Conservation (phyloP, 2,113 vertebrate genomes). For the Hyla sarda region DNA sequence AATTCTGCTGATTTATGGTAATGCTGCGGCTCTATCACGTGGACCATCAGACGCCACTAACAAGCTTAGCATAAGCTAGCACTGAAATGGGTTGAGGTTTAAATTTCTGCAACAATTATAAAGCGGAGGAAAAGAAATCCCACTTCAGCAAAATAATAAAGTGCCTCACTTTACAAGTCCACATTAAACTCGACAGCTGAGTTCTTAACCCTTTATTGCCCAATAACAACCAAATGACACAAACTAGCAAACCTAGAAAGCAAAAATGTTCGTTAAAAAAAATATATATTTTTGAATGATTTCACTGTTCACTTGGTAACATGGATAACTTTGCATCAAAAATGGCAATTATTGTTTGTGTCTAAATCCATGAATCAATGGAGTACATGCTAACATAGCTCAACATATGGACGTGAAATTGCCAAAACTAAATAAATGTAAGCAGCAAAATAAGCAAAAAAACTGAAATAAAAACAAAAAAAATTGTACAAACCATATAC, state of each 20-base stretch:
- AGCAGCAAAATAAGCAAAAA: too few relatives aligned
- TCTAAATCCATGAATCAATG: background rate
- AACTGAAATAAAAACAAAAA: too few relatives aligned
- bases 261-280: background rate
- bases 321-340: background rate
- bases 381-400: too few relatives aligned
- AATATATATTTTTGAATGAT: too few relatives aligned
- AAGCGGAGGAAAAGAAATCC: slow-evolving; percentile 92
- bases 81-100: slow-evolving; percentile 98
- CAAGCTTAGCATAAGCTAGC: slow-evolving; percentile 99
- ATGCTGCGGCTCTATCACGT: slow-evolving; percentile 90
- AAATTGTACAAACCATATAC: too few relatives aligned
- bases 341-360: background rate
- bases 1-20: slow-evolving; percentile 99
- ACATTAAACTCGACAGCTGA: slow-evolving; percentile 65
- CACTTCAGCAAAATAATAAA: slow-evolving; percentile 94
- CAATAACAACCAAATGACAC: background rate
- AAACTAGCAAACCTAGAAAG: background rate
- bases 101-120: slow-evolving; percentile 97
- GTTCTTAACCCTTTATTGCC: slow-evolving; percentile 57
- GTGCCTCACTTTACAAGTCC: slow-evolving; percentile 69
- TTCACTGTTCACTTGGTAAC: too few relatives aligned
- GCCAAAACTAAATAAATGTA: too few relatives aligned
- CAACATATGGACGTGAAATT: too few relatives aligned
- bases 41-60: slow-evolving; percentile 98